Evolutionary conservation across 2,797 vertebrate species (phyloP).

Genomic region (Semaprochilodus insignis): DNA sequence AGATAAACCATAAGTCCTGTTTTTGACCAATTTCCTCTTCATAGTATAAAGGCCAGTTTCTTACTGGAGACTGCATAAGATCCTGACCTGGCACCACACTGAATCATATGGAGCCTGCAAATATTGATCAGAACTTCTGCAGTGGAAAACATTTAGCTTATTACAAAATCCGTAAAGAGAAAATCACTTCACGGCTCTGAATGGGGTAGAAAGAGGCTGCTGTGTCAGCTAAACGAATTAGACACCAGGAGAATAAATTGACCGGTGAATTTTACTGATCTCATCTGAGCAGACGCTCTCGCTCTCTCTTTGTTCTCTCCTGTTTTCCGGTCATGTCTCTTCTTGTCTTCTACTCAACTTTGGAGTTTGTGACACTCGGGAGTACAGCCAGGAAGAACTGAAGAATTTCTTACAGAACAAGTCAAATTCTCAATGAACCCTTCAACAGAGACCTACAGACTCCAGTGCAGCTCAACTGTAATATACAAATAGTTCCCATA

Average conservation of each 20-base stretch:
- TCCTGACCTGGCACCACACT: neutral
- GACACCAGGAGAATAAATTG: constrained; percentile 2
- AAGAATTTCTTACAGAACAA: neutral
- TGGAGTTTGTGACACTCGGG: neutral
- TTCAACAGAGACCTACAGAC: neutral
- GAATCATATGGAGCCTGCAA: neutral
- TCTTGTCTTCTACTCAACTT: neutral
- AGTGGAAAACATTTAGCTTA: constrained; percentile 9
- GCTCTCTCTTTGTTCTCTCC: neutral
- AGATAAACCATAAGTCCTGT: neutral
- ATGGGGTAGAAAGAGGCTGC: neutral
- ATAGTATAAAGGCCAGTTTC: neutral
- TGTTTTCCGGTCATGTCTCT: neutral
- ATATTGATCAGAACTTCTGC: constrained; percentile 10
- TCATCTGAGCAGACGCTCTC: neutral
- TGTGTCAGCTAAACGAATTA: constrained; percentile 7
- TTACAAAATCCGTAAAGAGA: constrained; percentile 1
- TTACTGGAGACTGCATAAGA: neutral
- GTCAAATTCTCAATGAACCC: neutral
- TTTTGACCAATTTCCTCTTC: neutral
- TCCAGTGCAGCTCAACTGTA: neutral
- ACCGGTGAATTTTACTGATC: neutral
- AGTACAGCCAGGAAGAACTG: neutral
- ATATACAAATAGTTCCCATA: neutral
- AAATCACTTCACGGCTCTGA: neutral